Conservation (phyloP, 23 tunicate species). For the Ciona savignyi region DNA sequence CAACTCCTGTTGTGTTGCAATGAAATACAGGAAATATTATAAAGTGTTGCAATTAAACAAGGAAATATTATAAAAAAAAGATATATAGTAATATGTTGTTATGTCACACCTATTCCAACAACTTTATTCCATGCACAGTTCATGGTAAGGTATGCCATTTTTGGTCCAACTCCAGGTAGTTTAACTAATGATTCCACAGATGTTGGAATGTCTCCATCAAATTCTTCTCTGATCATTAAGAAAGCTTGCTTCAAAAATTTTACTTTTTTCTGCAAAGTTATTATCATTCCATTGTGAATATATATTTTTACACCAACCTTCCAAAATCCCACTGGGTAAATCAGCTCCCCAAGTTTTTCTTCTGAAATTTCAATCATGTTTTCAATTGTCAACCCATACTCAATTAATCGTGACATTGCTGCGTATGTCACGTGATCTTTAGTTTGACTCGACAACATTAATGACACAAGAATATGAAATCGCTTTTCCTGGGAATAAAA, state of each 20-base stretch:
- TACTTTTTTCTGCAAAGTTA: constrained; percentile 61
- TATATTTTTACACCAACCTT: constrained; percentile 23
- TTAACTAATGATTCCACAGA: constrained; percentile 61
- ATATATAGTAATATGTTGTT: neutral
- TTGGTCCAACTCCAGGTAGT: constrained; percentile 98
- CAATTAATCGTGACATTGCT: constrained; percentile 63
- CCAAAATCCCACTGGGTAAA: constrained; percentile 94
- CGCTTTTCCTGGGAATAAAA: constrained; percentile 61
- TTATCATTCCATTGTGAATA: neutral
- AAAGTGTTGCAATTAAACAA: no score
- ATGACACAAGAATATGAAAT: constrained; percentile 77
- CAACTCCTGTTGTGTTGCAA: constrained; percentile 56
- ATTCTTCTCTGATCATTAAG: constrained; percentile 42
- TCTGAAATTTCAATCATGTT: constrained; percentile 37
- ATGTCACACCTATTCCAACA: constrained; percentile 81
- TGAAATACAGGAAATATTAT: neutral
- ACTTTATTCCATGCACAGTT: constrained; percentile 89
- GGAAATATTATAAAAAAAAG: no score
- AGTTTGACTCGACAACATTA: constrained; percentile 90
- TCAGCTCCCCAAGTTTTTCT: constrained; percentile 49
- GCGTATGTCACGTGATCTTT: constrained; percentile 95
- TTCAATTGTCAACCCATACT: constrained; percentile 60
- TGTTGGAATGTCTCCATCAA: constrained; percentile 80
- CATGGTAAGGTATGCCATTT: constrained; percentile 96
- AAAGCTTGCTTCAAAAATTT: constrained; percentile 65